These are phyloP conservation scores for Spermophilus dauricus DNA, from an alignment of 2,113 vertebrate genomes.

Conservation along the genomic window DNA sequence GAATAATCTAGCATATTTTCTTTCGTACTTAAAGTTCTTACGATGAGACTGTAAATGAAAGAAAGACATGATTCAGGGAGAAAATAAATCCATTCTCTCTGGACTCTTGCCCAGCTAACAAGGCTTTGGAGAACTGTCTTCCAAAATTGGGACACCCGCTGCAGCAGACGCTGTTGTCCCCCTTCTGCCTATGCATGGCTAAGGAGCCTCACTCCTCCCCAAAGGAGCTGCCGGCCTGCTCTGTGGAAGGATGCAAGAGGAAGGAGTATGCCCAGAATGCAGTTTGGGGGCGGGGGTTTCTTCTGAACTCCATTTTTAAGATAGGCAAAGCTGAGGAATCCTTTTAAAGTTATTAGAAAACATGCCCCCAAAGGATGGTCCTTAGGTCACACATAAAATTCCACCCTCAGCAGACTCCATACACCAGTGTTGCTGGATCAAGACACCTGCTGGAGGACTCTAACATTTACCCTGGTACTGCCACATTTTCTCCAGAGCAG, in stretches of 20 bases:
- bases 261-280: neutral
- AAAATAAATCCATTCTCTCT: conserved; percentile 50
- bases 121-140: conserved; percentile 57
- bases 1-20: conserved; percentile 79
- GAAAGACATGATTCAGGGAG: conserved; percentile 53
- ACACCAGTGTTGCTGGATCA: neutral
- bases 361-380: neutral
- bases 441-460: neutral
- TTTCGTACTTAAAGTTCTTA: conserved; percentile 64
- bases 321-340: conserved; percentile 28
- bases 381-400: neutral
- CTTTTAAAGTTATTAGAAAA: neutral
- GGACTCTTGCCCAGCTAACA: conserved; percentile 23
- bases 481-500: neutral
- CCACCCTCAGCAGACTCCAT: neutral
- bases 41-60: conserved; percentile 53
- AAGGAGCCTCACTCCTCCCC: neutral
- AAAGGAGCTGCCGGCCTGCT: neutral
- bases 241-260: neutral
- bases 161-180: neutral
- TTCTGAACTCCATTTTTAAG: neutral
- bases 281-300: neutral
- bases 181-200: neutral
- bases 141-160: neutral
- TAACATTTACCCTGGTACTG: neutral